These are phyloP conservation scores for Dendrolimus kikuchii DNA, from an alignment of 1,140 invertebrate genomes.

Conservation along the genomic window DNA sequence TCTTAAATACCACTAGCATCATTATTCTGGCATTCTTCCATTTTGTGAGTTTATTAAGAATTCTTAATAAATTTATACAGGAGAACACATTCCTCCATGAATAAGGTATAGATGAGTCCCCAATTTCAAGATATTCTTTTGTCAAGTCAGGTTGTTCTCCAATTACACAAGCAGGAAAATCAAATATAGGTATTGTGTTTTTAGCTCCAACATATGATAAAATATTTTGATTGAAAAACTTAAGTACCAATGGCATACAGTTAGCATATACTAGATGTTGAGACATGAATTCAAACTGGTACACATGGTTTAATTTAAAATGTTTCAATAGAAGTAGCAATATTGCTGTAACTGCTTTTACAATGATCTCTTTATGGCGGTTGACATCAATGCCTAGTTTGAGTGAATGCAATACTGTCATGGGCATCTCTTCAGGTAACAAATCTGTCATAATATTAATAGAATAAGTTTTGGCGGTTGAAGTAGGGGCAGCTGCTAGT, in stretches of 20 bases:
- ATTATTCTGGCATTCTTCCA: conserved; percentile 99
- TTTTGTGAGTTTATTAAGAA: conserved; percentile 99
- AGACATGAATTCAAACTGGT: conserved; percentile 99
- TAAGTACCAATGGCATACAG: conserved; percentile 97
- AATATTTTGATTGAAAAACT: conserved; percentile 99
- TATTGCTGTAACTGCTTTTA: conserved; percentile 97
- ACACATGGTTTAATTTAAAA: conserved; percentile 99
- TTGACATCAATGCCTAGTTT: conserved; percentile 98
- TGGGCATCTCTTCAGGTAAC: conserved; percentile 96
- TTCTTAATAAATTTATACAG: conserved; percentile 96
- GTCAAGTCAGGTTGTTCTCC: conserved; percentile 96
- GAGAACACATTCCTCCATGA: conserved; percentile 99
- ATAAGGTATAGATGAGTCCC: conserved; percentile 85
- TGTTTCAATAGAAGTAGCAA: conserved; percentile 96
- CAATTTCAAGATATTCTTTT: conserved; percentile 93
- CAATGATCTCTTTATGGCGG: conserved; percentile 98
- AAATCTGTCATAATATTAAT: conserved; percentile 99
- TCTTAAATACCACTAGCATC: conserved; percentile 99
- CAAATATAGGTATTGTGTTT: conserved; percentile 94
- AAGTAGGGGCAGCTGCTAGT: conserved; percentile 96
- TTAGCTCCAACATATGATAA: conserved; percentile 95
- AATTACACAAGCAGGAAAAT: conserved; percentile 97
- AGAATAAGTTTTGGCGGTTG: conserved; percentile 97
- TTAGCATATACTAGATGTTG: conserved; percentile 99
- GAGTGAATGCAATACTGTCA: conserved; percentile 97